Percentiles rank a stretch among this genome's conserved stretches.
Evolutionary conservation across 2,888 invertebrate species (phyloP).

Genomic region (Hyles lineata): DNA sequence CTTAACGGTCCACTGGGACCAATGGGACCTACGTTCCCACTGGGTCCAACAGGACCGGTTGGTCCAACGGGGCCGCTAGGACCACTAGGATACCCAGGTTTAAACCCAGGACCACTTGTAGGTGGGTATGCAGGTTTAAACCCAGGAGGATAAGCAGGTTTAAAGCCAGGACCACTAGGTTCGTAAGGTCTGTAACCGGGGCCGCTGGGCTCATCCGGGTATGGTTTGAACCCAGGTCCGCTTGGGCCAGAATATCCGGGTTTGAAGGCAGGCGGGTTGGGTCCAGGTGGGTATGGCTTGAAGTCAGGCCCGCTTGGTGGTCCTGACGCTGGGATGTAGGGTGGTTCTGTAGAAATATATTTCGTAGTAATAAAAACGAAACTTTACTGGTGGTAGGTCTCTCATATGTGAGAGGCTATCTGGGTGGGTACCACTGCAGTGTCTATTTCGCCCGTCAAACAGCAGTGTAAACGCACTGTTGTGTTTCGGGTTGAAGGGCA

Average conservation of each 20-base stretch:
- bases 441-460: no score
- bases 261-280: slow-evolving; percentile 36
- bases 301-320: slow-evolving; percentile 52
- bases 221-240: slow-evolving; percentile 51
- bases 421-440: no score
- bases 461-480: no score
- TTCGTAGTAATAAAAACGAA: neutral
- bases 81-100: slow-evolving; percentile 35
- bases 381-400: no score
- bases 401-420: no score
- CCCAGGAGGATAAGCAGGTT: slow-evolving; percentile 31
- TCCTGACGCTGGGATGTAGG: slow-evolving; percentile 54
- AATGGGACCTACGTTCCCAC: slow-evolving; percentile 20
- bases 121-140: slow-evolving; percentile 39
- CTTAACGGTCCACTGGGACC: neutral
- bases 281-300: slow-evolving; percentile 40
- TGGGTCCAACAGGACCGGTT: neutral
- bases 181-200: slow-evolving; percentile 38
- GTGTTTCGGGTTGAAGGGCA: no score
- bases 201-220: slow-evolving; percentile 41
- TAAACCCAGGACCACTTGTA: slow-evolving; percentile 33
- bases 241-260: slow-evolving; percentile 43
- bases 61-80: neutral
- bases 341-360: slow-evolving; percentile 49
- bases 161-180: slow-evolving; percentile 42